phyloP scores from a whole-genome alignment of 2,888 invertebrate species.

The Listrodromus nycthemerus region DNA sequence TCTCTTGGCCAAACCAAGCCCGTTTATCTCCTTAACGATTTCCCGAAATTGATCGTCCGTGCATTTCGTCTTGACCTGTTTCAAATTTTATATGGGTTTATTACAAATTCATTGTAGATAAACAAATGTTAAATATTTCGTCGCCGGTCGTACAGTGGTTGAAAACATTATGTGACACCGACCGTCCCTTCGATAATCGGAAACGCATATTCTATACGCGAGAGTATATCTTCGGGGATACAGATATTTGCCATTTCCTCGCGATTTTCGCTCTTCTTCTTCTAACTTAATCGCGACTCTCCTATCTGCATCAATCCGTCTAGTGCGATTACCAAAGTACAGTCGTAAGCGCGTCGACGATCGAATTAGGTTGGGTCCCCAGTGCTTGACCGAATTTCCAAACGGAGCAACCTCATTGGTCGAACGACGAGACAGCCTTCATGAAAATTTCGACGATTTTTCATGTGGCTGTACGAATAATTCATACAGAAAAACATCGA shows the following conservation, averaged over 20 bases:
- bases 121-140: neutral
- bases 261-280: neutral
- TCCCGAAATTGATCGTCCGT: slow-evolving; percentile 82
- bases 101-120: neutral
- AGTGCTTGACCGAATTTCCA: neutral
- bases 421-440: too few species aligned
- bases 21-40: slow-evolving; percentile 79
- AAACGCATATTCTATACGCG: slow-evolving; percentile 75
- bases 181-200: slow-evolving; percentile 77
- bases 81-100: slow-evolving; percentile 4
- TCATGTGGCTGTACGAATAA: neutral
- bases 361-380: neutral
- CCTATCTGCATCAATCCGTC: too few species aligned
- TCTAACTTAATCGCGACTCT: neutral
- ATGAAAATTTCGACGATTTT: neutral
- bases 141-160: neutral
- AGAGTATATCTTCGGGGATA: slow-evolving; percentile 59
- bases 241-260: slow-evolving; percentile 27
- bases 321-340: neutral
- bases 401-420: neutral
- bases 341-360: neutral
- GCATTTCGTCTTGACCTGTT: slow-evolving; percentile 74
- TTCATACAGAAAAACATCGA: neutral
- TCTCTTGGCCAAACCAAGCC: slow-evolving; percentile 77
- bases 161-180: slow-evolving; percentile 13